Conservation (phyloP, 1,140 invertebrate genomes). For the Drosophila truncata region DNA sequence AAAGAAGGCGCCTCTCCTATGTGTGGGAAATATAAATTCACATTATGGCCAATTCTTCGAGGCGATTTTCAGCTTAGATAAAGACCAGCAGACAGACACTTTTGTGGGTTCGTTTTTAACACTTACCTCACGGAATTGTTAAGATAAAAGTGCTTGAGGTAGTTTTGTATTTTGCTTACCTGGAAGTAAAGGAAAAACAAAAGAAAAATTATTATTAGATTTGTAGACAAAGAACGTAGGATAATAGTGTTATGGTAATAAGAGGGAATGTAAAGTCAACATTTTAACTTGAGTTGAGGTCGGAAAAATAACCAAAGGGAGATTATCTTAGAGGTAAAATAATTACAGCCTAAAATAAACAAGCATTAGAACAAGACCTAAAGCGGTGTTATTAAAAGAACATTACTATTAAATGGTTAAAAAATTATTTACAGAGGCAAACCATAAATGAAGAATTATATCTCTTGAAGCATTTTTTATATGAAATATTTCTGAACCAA, state of each 20-base stretch:
- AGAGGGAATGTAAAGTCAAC: conserved; percentile 30
- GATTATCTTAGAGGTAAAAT: background rate
- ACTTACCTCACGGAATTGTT: conserved; percentile 57
- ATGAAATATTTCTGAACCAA: background rate
- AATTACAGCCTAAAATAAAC: background rate
- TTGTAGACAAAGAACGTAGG: conserved; percentile 9
- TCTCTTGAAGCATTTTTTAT: too few relatives aligned
- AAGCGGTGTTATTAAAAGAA: conserved; percentile 6
- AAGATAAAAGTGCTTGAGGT: conserved; percentile 67
- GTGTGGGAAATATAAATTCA: conserved; percentile 61
- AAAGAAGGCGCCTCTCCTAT: conserved; percentile 29
- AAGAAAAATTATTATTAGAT: conserved; percentile 52
- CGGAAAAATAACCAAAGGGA: background rate
- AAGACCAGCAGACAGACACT: conserved; percentile 33
- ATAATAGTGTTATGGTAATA: conserved; percentile 39
- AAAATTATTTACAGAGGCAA: background rate
- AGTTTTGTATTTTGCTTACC: conserved; percentile 54
- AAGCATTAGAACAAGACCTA: background rate
- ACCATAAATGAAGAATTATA: background rate
- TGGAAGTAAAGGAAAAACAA: conserved; percentile 52
- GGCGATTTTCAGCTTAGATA: conserved; percentile 58
- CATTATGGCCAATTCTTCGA: conserved; percentile 74
- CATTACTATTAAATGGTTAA: background rate
- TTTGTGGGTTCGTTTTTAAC: conserved; percentile 53
- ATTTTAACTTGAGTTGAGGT: background rate